These are phyloP conservation scores for Parnassius glacialis DNA, from an alignment of 2,888 invertebrate species.

Conservation along the genomic window DNA sequence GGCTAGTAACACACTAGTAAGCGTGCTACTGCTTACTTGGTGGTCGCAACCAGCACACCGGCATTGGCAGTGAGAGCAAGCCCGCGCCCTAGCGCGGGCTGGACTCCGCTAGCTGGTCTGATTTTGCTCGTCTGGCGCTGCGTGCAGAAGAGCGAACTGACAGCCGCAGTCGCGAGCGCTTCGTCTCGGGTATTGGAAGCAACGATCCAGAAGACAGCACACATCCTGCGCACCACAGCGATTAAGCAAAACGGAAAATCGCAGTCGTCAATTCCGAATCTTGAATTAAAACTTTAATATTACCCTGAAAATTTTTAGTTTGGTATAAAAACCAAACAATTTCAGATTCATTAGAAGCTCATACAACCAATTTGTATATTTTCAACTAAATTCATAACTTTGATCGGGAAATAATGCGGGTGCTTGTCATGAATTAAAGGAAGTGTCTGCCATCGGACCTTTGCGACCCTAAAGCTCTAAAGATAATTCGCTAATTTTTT, in stretches of 20 bases:
- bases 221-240: constrained; percentile 84
- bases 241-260: constrained; percentile 36
- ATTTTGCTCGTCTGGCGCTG: constrained; percentile 84
- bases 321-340: too few species aligned
- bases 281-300: background rate
- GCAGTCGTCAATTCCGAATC: background rate
- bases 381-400: too few species aligned
- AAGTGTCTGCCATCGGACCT: constrained; percentile 17
- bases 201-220: constrained; percentile 93
- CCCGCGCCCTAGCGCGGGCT: constrained; percentile 74
- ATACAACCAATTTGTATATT: too few species aligned
- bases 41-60: constrained; percentile 74
- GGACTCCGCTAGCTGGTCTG: constrained; percentile 81
- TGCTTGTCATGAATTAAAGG: background rate
- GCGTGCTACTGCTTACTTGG: constrained; percentile 75
- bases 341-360: too few species aligned
- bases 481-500: too few species aligned
- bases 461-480: constrained; percentile 4
- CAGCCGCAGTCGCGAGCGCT: constrained; percentile 92
- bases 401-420: too few species aligned
- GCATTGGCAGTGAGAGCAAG: constrained; percentile 74
- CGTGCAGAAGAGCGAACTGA: constrained; percentile 93
- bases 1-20: constrained; percentile 34
- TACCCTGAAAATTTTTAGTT: constrained; percentile 3
- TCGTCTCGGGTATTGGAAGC: constrained; percentile 92